Conservation (phyloP, 1,140 invertebrate species). For the Drosophila sp. region DNA sequence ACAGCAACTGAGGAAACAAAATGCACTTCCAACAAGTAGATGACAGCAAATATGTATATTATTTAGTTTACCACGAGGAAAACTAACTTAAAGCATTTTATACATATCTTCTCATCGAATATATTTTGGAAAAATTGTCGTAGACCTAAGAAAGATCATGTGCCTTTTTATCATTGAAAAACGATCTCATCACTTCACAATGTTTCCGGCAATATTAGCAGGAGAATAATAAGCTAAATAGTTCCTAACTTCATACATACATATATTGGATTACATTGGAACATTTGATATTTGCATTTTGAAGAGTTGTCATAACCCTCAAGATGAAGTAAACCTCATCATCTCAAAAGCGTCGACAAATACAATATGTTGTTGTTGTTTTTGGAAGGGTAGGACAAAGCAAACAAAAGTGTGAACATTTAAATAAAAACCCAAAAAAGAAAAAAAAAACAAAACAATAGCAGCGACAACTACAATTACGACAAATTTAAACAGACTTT, state of each 20-base stretch:
- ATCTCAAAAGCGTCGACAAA: conserved; percentile 16
- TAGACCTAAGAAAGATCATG: too few relatives aligned
- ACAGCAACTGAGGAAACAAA: not conserved
- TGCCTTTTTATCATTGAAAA: too few relatives aligned
- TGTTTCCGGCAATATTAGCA: too few relatives aligned
- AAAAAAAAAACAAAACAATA: not conserved
- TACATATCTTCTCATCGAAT: too few relatives aligned
- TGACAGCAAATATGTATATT: not conserved
- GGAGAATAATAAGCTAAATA: too few relatives aligned
- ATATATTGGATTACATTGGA: not conserved
- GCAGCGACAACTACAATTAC: not conserved
- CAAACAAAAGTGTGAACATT: conserved; percentile 22
- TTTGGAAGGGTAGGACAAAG: not conserved
- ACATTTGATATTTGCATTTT: not conserved
- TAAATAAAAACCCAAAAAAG: conserved; percentile 5
- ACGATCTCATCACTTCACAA: too few relatives aligned
- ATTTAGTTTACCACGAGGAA: too few relatives aligned
- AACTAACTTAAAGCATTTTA: too few relatives aligned
- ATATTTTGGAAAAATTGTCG: too few relatives aligned
- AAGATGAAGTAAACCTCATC: conserved; percentile 7
- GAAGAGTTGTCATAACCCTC: conserved; percentile 3
- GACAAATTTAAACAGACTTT: conserved; percentile 1
- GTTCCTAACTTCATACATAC: not conserved
- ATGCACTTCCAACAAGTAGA: not conserved
- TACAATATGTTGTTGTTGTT: not conserved